phyloP scores from a whole-genome alignment of 2,113 vertebrate genomes.

The Heterotilapia buettikoferi region DNA sequence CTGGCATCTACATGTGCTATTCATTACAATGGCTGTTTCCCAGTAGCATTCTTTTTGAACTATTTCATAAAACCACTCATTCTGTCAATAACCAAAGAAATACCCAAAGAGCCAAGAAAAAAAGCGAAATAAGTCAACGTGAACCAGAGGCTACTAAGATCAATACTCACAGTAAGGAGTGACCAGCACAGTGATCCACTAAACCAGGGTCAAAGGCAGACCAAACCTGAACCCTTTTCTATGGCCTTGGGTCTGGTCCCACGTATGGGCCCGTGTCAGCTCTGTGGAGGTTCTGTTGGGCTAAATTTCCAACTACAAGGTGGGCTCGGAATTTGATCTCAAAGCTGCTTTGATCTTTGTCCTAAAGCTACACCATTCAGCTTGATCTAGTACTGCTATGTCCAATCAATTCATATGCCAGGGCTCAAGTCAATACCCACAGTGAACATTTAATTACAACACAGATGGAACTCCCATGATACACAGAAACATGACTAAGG shows the following conservation, averaged over 20 bases:
- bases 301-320: constrained; percentile 41
- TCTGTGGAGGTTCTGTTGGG: constrained; percentile 28
- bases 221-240: constrained; percentile 8
- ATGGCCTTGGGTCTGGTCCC: constrained; percentile 9
- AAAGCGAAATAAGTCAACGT: not conserved
- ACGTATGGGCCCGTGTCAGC: constrained; percentile 14
- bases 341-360: constrained; percentile 25
- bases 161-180: not conserved
- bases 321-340: constrained; percentile 49
- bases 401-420: constrained; percentile 28
- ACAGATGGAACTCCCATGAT: not conserved
- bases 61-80: constrained; percentile 17
- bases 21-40: constrained; percentile 17
- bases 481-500: not conserved
- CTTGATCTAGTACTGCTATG: constrained; percentile 22
- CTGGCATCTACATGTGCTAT: not conserved
- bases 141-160: not conserved
- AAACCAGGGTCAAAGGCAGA: not conserved
- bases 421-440: not conserved
- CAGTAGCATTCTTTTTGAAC: constrained; percentile 29
- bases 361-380: not conserved
- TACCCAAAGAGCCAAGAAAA: not conserved
- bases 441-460: not conserved
- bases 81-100: constrained; percentile 31
- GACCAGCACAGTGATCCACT: constrained; percentile 3